Percentiles rank a stretch among this genome's conserved stretches.
Conservation (phyloP, 2,797 vertebrate species). For the Sphaeramia orbicularis region DNA sequence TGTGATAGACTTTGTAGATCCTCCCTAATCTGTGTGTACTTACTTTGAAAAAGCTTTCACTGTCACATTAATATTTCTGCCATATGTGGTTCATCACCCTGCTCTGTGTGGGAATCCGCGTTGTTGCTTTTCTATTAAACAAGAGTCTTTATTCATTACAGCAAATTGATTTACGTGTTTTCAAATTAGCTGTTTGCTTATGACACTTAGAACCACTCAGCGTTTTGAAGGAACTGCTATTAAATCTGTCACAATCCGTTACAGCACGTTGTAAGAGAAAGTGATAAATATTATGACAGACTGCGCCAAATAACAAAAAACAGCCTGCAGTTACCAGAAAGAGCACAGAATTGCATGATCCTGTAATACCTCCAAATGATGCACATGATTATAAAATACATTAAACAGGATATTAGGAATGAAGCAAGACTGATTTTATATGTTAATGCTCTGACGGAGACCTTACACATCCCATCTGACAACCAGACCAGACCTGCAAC, state of each 20-base stretch:
- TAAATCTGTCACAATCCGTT: constrained; percentile 52
- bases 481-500: constrained; percentile 40
- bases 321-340: constrained; percentile 16
- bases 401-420: constrained; percentile 40
- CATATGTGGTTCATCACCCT: constrained; percentile 59
- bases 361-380: constrained; percentile 39
- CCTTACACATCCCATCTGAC: constrained; percentile 56
- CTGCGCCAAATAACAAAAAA: constrained; percentile 12
- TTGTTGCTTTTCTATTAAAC: constrained; percentile 5
- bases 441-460: constrained; percentile 37
- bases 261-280: constrained; percentile 26
- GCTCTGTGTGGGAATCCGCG: constrained; percentile 31
- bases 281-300: no score
- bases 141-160: constrained; percentile 41
- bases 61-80: constrained; percentile 68
- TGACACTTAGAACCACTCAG: not conserved
- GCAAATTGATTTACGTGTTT: constrained; percentile 47
- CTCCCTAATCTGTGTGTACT: constrained; percentile 69
- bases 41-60: constrained; percentile 77
- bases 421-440: constrained; percentile 40
- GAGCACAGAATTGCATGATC: constrained; percentile 37
- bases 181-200: constrained; percentile 28
- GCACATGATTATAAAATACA: constrained; percentile 25
- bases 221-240: constrained; percentile 9
- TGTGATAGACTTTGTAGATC: constrained; percentile 79